A percentile compares a stretch with the other conserved stretches of the same genome.
Conservation (phyloP, 2,113 vertebrate genomes). For the Hepsetus odoe region DNA sequence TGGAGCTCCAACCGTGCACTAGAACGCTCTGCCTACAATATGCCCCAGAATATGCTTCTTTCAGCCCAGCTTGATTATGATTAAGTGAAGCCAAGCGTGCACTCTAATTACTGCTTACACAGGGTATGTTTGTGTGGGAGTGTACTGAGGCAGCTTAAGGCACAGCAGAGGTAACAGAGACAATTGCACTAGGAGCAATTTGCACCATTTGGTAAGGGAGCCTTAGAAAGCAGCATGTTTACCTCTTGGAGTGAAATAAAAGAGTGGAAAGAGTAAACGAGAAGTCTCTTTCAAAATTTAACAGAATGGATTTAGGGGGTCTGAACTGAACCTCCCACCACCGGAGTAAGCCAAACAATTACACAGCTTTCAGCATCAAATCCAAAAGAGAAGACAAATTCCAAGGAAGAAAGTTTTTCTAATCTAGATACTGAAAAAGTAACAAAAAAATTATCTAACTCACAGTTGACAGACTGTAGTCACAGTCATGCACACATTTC, state of each 20-base stretch:
- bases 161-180: conserved; percentile 62
- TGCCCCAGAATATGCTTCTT: conserved; percentile 64
- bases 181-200: conserved; percentile 52
- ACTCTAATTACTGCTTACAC: conserved; percentile 80
- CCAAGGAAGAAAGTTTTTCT: neutral
- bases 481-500: too few species aligned
- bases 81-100: conserved; percentile 76
- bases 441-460: too few species aligned
- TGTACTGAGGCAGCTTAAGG: conserved; percentile 66
- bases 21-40: conserved; percentile 66
- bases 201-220: conserved; percentile 61
- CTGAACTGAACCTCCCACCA: neutral
- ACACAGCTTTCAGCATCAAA: too few species aligned
- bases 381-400: neutral
- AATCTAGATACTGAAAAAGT: neutral
- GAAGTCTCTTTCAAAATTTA: conserved; percentile 31
- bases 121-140: conserved; percentile 70
- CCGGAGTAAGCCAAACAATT: neutral
- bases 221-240: conserved; percentile 60
- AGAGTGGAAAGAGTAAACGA: conserved; percentile 41
- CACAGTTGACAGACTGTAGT: too few species aligned
- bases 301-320: neutral
- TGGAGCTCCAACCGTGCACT: conserved; percentile 63
- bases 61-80: conserved; percentile 76
- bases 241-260: conserved; percentile 57